These are phyloP conservation scores for Pollenia amentaria DNA, from an alignment of 2,888 invertebrate genomes.

Conservation along the genomic window DNA sequence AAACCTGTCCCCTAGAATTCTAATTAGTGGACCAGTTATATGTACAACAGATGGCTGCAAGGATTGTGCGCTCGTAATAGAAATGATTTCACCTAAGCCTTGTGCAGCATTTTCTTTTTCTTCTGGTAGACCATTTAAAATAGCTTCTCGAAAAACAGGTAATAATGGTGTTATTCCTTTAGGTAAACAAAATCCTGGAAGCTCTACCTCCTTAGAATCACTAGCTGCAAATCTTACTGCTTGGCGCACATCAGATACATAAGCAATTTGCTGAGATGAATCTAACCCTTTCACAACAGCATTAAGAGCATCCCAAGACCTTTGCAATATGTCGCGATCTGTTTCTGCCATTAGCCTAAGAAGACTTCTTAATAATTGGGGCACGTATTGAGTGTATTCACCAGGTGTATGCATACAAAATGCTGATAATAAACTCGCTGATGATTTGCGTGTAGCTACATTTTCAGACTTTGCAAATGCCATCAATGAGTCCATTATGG, in stretches of 20 bases:
- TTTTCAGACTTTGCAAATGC: conserved; percentile 89
- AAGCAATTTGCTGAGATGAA: conserved; percentile 92
- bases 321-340: conserved; percentile 92
- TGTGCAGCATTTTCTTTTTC: conserved; percentile 98
- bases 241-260: conserved; percentile 95
- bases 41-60: conserved; percentile 98
- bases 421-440: conserved; percentile 93
- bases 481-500: conserved; percentile 94
- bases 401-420: conserved; percentile 96
- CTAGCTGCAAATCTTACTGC: conserved; percentile 96
- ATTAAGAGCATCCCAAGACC: conserved; percentile 96
- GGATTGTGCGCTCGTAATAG: conserved; percentile 91
- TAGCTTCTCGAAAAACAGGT: conserved; percentile 97
- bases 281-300: conserved; percentile 95
- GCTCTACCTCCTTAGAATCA: conserved; percentile 91
- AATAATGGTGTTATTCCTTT: conserved; percentile 97
- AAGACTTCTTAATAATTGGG: conserved; percentile 94
- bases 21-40: conserved; percentile 98
- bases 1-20: conserved; percentile 98
- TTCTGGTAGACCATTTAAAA: conserved; percentile 97
- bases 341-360: conserved; percentile 93
- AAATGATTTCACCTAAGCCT: conserved; percentile 90
- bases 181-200: conserved; percentile 97
- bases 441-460: conserved; percentile 89
- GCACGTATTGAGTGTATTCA: conserved; percentile 94